Percentiles rank a stretch among this genome's conserved stretches.
Conservation (phyloP, 23 tunicate genomes). For the Trididemnum clinides region DNA sequence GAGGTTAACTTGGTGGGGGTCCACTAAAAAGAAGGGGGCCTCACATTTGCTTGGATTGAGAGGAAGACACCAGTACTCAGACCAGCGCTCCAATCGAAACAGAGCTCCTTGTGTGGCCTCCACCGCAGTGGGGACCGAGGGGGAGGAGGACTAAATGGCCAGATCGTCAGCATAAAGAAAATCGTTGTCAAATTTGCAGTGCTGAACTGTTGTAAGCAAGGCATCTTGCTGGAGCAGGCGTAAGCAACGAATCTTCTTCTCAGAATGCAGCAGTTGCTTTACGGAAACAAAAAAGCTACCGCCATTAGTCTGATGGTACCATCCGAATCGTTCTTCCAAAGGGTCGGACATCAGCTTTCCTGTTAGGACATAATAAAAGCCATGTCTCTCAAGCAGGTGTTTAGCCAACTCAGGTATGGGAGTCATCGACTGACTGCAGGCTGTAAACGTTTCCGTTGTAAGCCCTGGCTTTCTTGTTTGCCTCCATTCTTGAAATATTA, state of each 20-base stretch:
- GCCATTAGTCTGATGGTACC: conserved; percentile 18
- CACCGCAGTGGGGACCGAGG: too few species aligned
- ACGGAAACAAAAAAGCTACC: conserved; percentile 9
- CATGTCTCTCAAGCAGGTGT: conserved; percentile 14
- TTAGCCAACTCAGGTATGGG: conserved; percentile 1
- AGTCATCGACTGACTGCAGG: conserved; percentile 10
- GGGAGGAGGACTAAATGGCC: too few species aligned
- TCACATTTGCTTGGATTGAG: too few species aligned
- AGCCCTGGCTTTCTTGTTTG: conserved; percentile 5
- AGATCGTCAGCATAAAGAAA: neutral
- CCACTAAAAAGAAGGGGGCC: too few species aligned
- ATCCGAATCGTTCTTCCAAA: conserved; percentile 20
- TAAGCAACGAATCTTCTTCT: neutral
- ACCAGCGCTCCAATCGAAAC: too few species aligned
- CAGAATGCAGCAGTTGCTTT: neutral
- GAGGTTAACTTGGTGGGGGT: too few species aligned
- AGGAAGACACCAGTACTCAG: too few species aligned
- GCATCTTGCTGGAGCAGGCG: conserved; percentile 8
- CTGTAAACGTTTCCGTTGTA: conserved; percentile 16
- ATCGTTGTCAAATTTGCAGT: neutral
- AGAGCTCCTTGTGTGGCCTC: too few species aligned
- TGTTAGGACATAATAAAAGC: neutral
- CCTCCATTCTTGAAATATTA: neutral
- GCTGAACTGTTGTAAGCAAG: neutral
- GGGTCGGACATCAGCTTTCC: conserved; percentile 27